phyloP scores from a whole-genome alignment of 2,888 invertebrate genomes.

The Pollenia labialis region DNA sequence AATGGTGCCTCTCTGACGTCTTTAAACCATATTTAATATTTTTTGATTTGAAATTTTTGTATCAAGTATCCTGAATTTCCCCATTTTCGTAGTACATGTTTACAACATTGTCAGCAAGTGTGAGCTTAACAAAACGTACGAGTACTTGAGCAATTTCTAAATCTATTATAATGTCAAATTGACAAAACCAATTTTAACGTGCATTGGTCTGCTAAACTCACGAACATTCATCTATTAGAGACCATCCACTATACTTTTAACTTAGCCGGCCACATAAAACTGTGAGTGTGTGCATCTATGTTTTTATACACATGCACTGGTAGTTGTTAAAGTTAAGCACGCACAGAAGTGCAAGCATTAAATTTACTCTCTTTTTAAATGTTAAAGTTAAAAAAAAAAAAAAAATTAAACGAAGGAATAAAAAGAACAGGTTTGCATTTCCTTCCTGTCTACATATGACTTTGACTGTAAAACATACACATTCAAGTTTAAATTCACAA shows the following conservation, averaged over 20 bases:
- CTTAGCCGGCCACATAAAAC: not conserved
- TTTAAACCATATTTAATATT: too few relatives aligned
- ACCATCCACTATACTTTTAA: not conserved
- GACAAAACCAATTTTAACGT: constrained; percentile 77
- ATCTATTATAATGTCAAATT: constrained; percentile 80
- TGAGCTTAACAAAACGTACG: constrained; percentile 58
- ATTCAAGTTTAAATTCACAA: not conserved
- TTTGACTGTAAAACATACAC: not conserved
- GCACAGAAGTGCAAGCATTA: constrained; percentile 34
- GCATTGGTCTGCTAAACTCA: constrained; percentile 59
- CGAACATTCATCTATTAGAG: constrained; percentile 22
- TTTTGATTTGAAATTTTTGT: not conserved
- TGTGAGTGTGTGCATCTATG: not conserved
- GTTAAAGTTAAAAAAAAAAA: not conserved
- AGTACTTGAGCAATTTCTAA: constrained; percentile 72
- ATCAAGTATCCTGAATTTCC: constrained; percentile 27
- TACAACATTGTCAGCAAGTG: constrained; percentile 53
- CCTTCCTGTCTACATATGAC: constrained; percentile 51
- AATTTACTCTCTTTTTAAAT: constrained; percentile 45
- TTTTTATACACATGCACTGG: not conserved
- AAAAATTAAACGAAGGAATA: not conserved
- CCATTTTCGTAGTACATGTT: constrained; percentile 13
- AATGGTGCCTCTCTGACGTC: too few relatives aligned
- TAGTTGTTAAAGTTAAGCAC: constrained; percentile 37
- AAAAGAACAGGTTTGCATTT: constrained; percentile 47